phyloP scores from a whole-genome alignment of 2,797 vertebrate genomes.

The Paguma larvata region DNA sequence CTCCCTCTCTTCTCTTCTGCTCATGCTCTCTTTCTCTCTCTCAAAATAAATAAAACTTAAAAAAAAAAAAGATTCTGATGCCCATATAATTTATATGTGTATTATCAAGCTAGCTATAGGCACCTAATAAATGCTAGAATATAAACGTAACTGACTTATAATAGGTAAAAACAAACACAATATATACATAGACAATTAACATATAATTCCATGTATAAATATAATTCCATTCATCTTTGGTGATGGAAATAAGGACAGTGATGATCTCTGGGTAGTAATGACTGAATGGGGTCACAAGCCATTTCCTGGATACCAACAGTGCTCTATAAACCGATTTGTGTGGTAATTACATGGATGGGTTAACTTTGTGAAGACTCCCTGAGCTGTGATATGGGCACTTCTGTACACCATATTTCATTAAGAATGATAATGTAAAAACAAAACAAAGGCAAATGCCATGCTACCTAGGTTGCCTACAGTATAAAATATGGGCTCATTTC shows the following conservation, averaged over 20 bases:
- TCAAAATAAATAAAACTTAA: too few relatives aligned
- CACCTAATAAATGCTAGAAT: not conserved
- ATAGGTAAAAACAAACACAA: not conserved
- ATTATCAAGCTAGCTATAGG: not conserved
- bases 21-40: too few relatives aligned
- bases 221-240: not conserved
- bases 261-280: not conserved
- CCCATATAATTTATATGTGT: not conserved
- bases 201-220: too few relatives aligned
- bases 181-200: not conserved
- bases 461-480: not conserved
- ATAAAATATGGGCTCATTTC: not conserved
- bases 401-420: not conserved
- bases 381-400: not conserved
- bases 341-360: not conserved
- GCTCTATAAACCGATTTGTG: not conserved
- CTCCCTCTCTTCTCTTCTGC: too few relatives aligned
- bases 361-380: not conserved
- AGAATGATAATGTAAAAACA: not conserved
- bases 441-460: not conserved
- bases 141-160: not conserved
- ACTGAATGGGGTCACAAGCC: not conserved
- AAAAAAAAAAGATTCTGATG: not conserved
- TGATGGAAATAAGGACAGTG: not conserved
- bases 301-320: not conserved